These are phyloP conservation scores for Aphyosemion australe DNA, from an alignment of 2,113 vertebrate species.

Conservation along the genomic window DNA sequence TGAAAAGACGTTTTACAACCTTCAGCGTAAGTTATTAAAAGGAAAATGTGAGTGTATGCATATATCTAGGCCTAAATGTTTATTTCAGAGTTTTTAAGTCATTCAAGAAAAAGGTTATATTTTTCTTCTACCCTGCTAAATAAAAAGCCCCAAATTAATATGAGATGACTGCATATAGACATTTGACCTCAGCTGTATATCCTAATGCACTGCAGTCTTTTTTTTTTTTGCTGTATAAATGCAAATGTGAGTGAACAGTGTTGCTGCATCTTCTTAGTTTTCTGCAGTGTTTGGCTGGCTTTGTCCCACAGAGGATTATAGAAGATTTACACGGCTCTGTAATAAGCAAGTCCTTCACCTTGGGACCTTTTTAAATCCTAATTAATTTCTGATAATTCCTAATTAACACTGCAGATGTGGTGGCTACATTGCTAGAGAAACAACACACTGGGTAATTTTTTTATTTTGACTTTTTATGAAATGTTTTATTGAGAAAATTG, in stretches of 20 bases:
- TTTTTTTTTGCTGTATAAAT: not conserved
- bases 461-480: not conserved
- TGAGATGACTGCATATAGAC: too few species aligned
- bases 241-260: conserved; percentile 3
- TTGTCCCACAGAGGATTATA: conserved; percentile 66
- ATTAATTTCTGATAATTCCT: conserved; percentile 79
- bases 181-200: too few species aligned
- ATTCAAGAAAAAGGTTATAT: too few species aligned
- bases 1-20: too few species aligned
- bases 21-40: too few species aligned
- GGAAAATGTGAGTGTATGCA: too few species aligned
- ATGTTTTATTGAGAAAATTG: not conserved
- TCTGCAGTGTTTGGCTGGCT: conserved; percentile 48
- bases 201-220: not conserved
- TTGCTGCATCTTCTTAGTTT: conserved; percentile 8
- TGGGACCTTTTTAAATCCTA: conserved; percentile 75
- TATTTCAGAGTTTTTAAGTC: too few species aligned
- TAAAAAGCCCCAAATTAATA: too few species aligned
- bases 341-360: conserved; percentile 73
- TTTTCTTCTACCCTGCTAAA: too few species aligned
- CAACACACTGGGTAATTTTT: not conserved
- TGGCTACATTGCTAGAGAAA: not conserved
- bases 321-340: conserved; percentile 73
- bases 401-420: conserved; percentile 63
- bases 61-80: too few species aligned